Evolutionary conservation across 1,140 invertebrate species (phyloP), one percentile per base, ranked within the genome.

Genomic region (Pseudomyrmex pallidus): DNA sequence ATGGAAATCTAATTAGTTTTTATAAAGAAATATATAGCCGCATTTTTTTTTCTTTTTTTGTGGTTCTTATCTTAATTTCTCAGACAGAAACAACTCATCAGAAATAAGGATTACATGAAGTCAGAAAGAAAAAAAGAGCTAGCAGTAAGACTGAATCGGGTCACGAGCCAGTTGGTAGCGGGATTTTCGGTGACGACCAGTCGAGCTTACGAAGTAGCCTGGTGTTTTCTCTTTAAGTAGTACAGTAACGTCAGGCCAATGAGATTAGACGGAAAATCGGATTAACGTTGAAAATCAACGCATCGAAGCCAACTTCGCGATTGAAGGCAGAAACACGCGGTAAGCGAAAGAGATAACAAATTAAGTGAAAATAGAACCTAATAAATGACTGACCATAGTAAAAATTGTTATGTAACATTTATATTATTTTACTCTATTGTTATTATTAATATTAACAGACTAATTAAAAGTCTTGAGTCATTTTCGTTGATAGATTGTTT

Each of bases 161-260:
- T 78, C 70, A 83, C 83, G 76, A 72, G 52, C 57, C 52, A 77
- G 67, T 82, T 82, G 57, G 64, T 67, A 70, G 64, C 9, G 56
- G 76, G 85, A 87, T 78, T 87, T 85, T 76, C 83, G 54, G 46
- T 62, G 83, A 74, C 73, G 61, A 84, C 66, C 57, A 22, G 25
- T 57, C 74, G 50, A 67, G 74, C 62, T 77, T 77, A 67, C 74
- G 54, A 78, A 78, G 44, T 78, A 68, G 52, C 52, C 7, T 17
- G 10, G 54, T 78, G 56, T 78, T 59, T 78, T 78, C 76, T 78
- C 70, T 78, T 20, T 25, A 78, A 68, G 52, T 35, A 35, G 35
- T 78, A 68, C 8, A 76, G 73, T 54, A 66, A 76, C 35, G 20
- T 46, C 15, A 0, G 52, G 54, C 56, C 50, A 77, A 77, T 78